Conservation (phyloP, 1,140 invertebrate species). For the Drosophila aff. region DNA sequence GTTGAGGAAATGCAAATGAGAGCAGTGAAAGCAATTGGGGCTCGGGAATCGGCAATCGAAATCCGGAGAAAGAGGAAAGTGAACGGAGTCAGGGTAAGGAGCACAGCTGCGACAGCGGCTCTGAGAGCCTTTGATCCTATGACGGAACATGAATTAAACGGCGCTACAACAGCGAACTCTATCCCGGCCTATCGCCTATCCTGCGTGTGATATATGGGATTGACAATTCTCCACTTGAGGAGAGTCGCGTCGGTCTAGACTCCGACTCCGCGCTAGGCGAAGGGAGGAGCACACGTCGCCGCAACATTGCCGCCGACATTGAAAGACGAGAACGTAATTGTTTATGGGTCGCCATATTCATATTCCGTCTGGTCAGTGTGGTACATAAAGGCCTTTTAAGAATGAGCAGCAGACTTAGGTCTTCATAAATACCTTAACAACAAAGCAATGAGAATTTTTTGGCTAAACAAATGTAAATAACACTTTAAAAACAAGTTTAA, state of each 20-base stretch:
- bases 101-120: slow-evolving; percentile 61
- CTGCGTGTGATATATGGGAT: slow-evolving; percentile 74
- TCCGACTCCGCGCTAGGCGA: slow-evolving; percentile 5
- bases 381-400: background rate
- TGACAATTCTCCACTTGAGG: slow-evolving; percentile 80
- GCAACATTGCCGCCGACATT: slow-evolving; percentile 73
- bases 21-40: slow-evolving; percentile 65
- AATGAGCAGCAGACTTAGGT: background rate
- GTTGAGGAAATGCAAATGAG: slow-evolving; percentile 77
- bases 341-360: slow-evolving; percentile 39
- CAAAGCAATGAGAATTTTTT: too few species aligned
- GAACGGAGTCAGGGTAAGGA: slow-evolving; percentile 8
- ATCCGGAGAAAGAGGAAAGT: slow-evolving; percentile 19
- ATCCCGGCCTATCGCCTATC: slow-evolving; percentile 59
- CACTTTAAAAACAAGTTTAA: background rate
- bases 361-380: slow-evolving; percentile 69
- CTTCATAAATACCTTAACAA: too few species aligned
- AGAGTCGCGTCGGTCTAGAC: slow-evolving; percentile 69
- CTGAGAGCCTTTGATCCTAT: slow-evolving; percentile 73
- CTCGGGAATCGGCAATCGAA: background rate
- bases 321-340: slow-evolving; percentile 75
- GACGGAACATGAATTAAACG: slow-evolving; percentile 82
- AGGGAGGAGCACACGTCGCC: slow-evolving; percentile 48
- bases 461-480: too few species aligned
- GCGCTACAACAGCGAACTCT: slow-evolving; percentile 56